Conservation (phyloP, 1,140 invertebrate genomes). For the Gonatopus flavifemur region DNA sequence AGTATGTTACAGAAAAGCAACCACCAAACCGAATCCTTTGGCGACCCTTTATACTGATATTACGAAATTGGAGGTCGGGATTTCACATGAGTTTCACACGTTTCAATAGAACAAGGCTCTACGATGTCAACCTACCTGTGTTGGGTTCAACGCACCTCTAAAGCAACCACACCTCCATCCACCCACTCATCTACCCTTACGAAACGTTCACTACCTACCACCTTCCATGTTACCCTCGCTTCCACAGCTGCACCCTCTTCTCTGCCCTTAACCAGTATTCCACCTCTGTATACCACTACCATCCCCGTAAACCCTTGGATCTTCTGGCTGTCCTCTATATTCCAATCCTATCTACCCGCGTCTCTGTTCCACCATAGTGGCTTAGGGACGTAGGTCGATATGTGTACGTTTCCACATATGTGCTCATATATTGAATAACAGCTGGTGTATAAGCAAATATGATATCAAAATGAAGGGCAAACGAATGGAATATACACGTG, state of each 20-base stretch:
- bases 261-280: conserved; percentile 7
- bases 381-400: conserved; percentile 4
- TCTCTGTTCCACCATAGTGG: conserved; percentile 21
- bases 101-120: conserved; percentile 47
- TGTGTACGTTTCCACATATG: conserved; percentile 22
- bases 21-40: too few species aligned
- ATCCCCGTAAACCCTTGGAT: conserved; percentile 37
- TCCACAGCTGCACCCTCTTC: conserved; percentile 5
- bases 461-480: conserved; percentile 48
- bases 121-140: conserved; percentile 46
- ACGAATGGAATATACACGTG: too few species aligned
- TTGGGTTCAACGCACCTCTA: conserved; percentile 50
- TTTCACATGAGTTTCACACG: conserved; percentile 45
- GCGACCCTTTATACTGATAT: too few species aligned
- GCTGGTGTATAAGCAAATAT: conserved; percentile 34
- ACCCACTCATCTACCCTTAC: conserved; percentile 35
- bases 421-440: conserved; percentile 23
- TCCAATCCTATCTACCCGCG: conserved; percentile 39
- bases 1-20: too few species aligned
- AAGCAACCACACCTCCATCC: conserved; percentile 46
- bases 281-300: too few species aligned
- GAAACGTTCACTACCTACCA: conserved; percentile 35
- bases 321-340: too few species aligned
- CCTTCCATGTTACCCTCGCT: conserved; percentile 30
- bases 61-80: conserved; percentile 25